phyloP scores from a whole-genome alignment of 2,797 vertebrate species.

The Argya squamiceps region DNA sequence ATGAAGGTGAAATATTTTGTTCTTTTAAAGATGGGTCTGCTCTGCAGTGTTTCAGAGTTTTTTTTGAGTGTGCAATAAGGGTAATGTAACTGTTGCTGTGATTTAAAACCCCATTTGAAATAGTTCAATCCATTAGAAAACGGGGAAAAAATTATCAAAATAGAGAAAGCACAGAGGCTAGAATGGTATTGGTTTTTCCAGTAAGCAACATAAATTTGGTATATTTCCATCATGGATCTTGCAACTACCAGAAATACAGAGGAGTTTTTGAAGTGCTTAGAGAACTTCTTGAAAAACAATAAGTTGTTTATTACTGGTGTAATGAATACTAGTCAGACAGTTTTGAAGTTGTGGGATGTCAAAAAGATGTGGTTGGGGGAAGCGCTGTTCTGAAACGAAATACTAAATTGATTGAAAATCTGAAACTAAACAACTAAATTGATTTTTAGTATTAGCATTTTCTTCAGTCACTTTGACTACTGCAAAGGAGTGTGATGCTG shows the following conservation, averaged over 20 bases:
- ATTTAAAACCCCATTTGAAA: not conserved
- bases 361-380: not conserved
- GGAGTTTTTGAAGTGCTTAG: not conserved
- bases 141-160: not conserved
- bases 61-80: not conserved
- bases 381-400: not conserved
- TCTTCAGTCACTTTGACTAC: not conserved
- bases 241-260: not conserved
- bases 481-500: not conserved
- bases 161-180: not conserved
- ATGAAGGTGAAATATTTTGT: not conserved
- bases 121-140: not conserved
- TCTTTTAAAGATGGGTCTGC: not conserved
- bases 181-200: not conserved
- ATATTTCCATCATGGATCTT: not conserved
- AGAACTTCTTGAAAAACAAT: not conserved
- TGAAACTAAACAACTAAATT: no score
- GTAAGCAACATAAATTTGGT: not conserved
- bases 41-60: not conserved
- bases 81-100: not conserved
- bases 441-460: not conserved
- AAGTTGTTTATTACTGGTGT: not conserved
- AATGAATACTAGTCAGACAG: not conserved
- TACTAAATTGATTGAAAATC: no score
- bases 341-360: not conserved